These are phyloP conservation scores for Oostethus manadensis DNA, from an alignment of 2,113 vertebrate species.

Conservation along the genomic window DNA sequence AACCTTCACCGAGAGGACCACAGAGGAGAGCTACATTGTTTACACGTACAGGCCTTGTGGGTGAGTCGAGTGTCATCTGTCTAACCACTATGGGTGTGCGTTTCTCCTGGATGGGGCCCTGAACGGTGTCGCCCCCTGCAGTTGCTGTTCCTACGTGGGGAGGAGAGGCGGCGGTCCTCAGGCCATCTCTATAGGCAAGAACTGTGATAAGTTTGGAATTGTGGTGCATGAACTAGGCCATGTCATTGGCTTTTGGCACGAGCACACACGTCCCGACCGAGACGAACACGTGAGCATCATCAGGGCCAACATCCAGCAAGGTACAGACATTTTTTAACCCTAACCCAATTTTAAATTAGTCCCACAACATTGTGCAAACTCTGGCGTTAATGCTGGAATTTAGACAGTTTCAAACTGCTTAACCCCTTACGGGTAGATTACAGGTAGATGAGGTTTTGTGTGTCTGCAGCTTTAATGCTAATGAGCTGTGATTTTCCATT, in stretches of 20 bases:
- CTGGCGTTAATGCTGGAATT: no score
- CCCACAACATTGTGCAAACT: no score
- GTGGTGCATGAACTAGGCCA: slow-evolving; percentile 95
- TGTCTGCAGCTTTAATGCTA: no score
- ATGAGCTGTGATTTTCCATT: no score
- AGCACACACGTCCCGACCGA: slow-evolving; percentile 92
- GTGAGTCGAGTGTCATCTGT: slow-evolving; percentile 67
- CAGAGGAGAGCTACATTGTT: slow-evolving; percentile 95
- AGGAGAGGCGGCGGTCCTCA: slow-evolving; percentile 92
- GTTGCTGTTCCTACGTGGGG: slow-evolving; percentile 96
- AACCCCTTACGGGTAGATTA: no score
- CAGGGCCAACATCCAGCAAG: slow-evolving; percentile 96
- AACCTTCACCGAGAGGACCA: slow-evolving; percentile 90
- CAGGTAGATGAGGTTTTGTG: no score
- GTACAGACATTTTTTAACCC: slow-evolving; percentile 56
- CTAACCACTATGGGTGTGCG: neutral
- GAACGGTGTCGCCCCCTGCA: slow-evolving; percentile 43
- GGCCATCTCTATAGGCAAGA: slow-evolving; percentile 97
- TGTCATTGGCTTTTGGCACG: slow-evolving; percentile 98
- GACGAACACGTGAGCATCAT: slow-evolving; percentile 95
- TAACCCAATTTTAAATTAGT: no score
- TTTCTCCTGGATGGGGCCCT: neutral
- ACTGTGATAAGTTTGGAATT: slow-evolving; percentile 99
- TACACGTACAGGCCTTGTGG: slow-evolving; percentile 96
- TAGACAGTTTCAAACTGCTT: no score